Percentiles rank a stretch among this genome's conserved stretches.
These are phyloP conservation scores for Brassicogethes aeneus DNA, from an alignment of 2,888 invertebrate species.

Conservation along the genomic window DNA sequence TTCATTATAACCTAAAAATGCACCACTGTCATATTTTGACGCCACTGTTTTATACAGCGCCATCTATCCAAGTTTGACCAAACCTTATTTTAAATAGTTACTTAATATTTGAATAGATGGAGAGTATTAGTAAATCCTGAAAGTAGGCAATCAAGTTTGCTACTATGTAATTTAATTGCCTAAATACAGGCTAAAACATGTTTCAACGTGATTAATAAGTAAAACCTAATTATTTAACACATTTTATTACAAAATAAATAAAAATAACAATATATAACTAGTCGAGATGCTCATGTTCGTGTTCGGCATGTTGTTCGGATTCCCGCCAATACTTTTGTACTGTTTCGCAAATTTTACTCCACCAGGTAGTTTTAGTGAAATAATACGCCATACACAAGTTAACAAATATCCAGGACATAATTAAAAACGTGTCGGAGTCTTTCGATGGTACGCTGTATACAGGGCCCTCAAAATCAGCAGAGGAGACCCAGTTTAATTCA, in stretches of 20 bases:
- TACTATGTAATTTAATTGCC: background rate
- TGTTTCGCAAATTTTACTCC: conserved; percentile 72
- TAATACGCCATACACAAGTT: conserved; percentile 63
- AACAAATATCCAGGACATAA: conserved; percentile 81
- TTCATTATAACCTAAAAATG: no score
- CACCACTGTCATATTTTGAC: no score
- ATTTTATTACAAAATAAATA: background rate
- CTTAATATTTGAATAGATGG: background rate
- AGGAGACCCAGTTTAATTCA: conserved; percentile 57
- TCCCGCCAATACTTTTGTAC: conserved; percentile 83
- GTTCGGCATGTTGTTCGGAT: conserved; percentile 74
- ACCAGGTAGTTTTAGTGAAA: conserved; percentile 67
- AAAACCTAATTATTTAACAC: background rate
- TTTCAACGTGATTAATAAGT: background rate
- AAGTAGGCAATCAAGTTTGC: background rate
- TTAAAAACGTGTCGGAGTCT: conserved; percentile 72
- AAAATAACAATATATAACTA: background rate
- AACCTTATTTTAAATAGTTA: background rate
- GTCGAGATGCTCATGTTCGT: conserved; percentile 37
- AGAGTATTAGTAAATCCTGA: no score
- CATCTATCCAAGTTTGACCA: background rate
- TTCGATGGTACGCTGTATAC: conserved; percentile 66
- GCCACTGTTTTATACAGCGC: no score
- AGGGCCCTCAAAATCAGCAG: conserved; percentile 72
- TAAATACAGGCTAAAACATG: background rate